Base-by-base conservation (phyloP, 2,113 vertebrate genomes). In the Pollachius pollachius region DNA sequence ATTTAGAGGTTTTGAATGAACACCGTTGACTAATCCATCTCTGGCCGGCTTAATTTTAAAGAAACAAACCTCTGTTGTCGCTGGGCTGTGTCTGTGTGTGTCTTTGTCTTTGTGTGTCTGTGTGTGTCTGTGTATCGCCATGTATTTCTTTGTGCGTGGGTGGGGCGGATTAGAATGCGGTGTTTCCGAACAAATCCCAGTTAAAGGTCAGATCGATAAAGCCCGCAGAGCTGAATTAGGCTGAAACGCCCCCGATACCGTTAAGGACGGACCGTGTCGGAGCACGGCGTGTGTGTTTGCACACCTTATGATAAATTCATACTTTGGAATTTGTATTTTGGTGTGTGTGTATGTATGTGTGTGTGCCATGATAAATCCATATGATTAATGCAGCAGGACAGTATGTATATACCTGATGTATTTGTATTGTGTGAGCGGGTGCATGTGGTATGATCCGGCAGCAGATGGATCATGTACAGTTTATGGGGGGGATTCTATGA, bases 141-240 rank as follows among this genome's bases (percentile, higher is more conserved):
- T 41, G 37, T 41, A 11, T 41, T 5, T 41, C 37, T 48, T 6
- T 48, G 41, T 48, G 41, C 0, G 41, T 7, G 41, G 7, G 41
- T 12, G 41, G 12, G 9, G 41, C 8, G 7, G 41, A 13, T 13
- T 48, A 9, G 8, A 48, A 48, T 48, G 37, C 37, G 11, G 41
- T 48, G 41, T 81, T 78, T 83, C 60, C 71, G 81, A 86, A 88
- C 85, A 88, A 87, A 90, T 88, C 82, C 62, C 85, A 81, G 78
- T 89, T 91, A 87, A 87, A 88, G 86, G 78, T 76, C 70, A 71
- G 86, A 91, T 91, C 89, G 78, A 89, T 91, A 80, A 75, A 77
- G 81, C 77, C 81, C 69, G 76, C 83, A 64, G 80, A 85, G 85
- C 77, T 82, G 82, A 88, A 88, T 89, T 81, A 85, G 80, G 81